Percentiles rank a stretch among this genome's conserved stretches.
Conservation (phyloP, 2,113 vertebrate species). For the Aegithalos caudatus region DNA sequence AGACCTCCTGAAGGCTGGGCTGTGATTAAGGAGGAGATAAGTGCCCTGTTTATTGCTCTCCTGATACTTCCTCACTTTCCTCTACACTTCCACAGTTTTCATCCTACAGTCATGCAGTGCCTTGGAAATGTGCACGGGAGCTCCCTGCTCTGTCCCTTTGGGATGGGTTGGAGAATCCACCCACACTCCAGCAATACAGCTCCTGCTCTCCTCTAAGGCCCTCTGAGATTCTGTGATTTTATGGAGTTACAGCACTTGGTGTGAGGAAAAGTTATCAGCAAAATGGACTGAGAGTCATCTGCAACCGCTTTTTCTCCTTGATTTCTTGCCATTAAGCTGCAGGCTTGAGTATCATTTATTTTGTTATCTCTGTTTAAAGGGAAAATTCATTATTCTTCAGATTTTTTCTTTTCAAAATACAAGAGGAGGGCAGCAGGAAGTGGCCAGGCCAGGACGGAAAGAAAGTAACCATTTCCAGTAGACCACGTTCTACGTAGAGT, state of each 20-base stretch:
- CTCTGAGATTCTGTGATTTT: background rate
- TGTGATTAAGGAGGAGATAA: constrained; percentile 31
- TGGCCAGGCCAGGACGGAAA: background rate
- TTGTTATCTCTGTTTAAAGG: background rate
- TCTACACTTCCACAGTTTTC: background rate
- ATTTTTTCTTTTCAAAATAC: background rate
- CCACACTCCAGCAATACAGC: background rate
- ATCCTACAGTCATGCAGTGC: background rate
- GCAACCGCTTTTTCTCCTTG: background rate
- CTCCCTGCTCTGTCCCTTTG: background rate
- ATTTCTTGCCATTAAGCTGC: background rate
- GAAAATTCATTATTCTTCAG: background rate
- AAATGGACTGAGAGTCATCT: background rate
- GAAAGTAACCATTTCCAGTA: background rate
- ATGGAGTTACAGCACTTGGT: background rate
- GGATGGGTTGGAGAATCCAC: background rate
- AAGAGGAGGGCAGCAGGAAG: background rate
- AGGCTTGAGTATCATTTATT: background rate
- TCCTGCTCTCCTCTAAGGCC: background rate
- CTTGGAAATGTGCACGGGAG: background rate
- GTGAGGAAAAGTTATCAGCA: background rate
- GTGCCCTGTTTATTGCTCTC: constrained; percentile 39
- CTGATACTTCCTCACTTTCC: background rate
- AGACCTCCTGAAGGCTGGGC: background rate
- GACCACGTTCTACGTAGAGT: fast-evolving